Percentiles rank a stretch among this genome's conserved stretches.
phyloP scores from a whole-genome alignment of 2,797 vertebrate genomes.

The Neoniphon sammara region DNA sequence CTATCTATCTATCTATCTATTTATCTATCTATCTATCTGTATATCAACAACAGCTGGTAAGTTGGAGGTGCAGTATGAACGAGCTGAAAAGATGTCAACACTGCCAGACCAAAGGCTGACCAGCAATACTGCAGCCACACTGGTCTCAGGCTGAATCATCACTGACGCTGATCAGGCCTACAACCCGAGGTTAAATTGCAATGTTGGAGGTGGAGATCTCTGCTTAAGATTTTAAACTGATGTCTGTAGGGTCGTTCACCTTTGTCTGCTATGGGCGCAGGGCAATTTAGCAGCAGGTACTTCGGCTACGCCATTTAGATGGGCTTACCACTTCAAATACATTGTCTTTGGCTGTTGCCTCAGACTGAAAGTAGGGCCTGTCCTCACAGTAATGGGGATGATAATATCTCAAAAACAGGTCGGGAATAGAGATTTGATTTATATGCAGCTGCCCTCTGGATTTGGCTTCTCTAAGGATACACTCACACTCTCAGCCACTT shows the following conservation, averaged over 20 bases:
- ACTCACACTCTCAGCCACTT: constrained; percentile 34
- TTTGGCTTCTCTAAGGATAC: constrained; percentile 51
- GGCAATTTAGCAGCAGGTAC: background rate
- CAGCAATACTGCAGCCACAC: background rate
- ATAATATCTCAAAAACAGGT: constrained; percentile 56
- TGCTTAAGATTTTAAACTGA: constrained; percentile 24
- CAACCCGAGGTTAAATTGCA: constrained; percentile 17
- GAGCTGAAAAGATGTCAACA: background rate
- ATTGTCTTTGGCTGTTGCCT: constrained; percentile 18
- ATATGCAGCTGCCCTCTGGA: constrained; percentile 59
- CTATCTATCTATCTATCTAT: background rate
- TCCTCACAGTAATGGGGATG: constrained; percentile 61
- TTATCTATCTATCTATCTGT: background rate
- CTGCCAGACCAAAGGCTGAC: background rate
- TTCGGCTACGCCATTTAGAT: background rate
- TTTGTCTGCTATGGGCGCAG: background rate
- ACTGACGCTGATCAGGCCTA: background rate
- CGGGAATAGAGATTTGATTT: constrained; percentile 67
- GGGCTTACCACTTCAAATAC: constrained; percentile 14
- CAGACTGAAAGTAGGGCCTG: constrained; percentile 18
- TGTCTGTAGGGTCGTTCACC: background rate
- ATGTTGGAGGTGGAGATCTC: background rate
- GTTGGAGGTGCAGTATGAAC: background rate
- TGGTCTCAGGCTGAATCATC: background rate
- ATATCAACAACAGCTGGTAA: too few relatives aligned